A percentile compares a stretch with the other conserved stretches of the same genome.
These are phyloP conservation scores for Anoplophora glabripennis DNA, from an alignment of 1,140 invertebrate species.

Conservation along the genomic window DNA sequence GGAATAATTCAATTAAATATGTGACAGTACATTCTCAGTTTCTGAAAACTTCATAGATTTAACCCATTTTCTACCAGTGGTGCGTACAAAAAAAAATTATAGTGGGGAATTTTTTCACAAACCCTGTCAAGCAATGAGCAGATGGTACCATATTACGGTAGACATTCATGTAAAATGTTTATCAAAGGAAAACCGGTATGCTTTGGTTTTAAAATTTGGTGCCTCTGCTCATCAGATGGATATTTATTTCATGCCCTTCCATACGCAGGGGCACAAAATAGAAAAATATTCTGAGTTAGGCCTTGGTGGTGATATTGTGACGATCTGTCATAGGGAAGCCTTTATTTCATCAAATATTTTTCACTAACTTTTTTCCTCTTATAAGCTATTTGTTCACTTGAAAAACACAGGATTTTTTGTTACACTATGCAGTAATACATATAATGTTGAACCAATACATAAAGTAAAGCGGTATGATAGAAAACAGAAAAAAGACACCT, in stretches of 20 bases:
- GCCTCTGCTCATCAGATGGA: slow-evolving; percentile 22
- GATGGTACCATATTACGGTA: slow-evolving; percentile 54
- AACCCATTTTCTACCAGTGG: too few species aligned
- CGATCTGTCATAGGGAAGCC: not conserved
- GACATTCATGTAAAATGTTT: slow-evolving; percentile 51
- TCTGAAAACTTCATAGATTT: too few species aligned
- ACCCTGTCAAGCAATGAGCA: too few species aligned
- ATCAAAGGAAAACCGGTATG: slow-evolving; percentile 52
- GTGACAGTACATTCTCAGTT: too few species aligned
- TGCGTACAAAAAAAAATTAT: too few species aligned
- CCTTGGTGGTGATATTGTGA: slow-evolving; percentile 17
- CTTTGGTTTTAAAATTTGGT: slow-evolving; percentile 52
- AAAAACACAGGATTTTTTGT: slow-evolving; percentile 20
- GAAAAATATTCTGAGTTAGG: slow-evolving; percentile 14
- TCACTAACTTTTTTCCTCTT: slow-evolving; percentile 21
- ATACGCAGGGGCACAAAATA: slow-evolving; percentile 11
- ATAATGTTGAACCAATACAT: too few species aligned
- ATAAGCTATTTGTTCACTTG: slow-evolving; percentile 17
- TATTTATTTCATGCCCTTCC: slow-evolving; percentile 19
- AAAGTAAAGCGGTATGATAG: too few species aligned
- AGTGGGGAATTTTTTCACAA: too few species aligned
- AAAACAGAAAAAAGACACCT: too few species aligned
- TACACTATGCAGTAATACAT: not conserved
- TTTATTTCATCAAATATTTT: slow-evolving; percentile 8
- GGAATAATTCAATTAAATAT: too few species aligned